A percentile compares a stretch with the other conserved stretches of the same genome.
Evolutionary conservation across 2,888 invertebrate species (phyloP).

Genomic region (Drosophila yooni): DNA sequence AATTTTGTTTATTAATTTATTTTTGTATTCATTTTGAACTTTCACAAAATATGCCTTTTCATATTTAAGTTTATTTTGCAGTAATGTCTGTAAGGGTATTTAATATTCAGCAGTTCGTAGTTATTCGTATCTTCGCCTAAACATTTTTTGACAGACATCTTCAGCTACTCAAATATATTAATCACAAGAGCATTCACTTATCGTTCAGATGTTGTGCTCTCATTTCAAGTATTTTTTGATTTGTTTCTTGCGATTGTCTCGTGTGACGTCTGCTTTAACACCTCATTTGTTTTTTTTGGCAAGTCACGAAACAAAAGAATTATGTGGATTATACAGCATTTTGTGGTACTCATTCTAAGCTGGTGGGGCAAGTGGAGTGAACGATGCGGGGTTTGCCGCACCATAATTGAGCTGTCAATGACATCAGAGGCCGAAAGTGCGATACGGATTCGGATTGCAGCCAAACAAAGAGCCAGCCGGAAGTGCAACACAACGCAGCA

Average conservation of each 20-base stretch:
- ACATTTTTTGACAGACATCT: neutral
- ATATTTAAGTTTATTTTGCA: neutral
- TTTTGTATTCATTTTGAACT: neutral
- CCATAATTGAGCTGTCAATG: constrained; percentile 71
- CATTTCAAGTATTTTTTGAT: constrained; percentile 5
- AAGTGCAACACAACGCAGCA: constrained; percentile 59
- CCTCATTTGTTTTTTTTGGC: constrained; percentile 36
- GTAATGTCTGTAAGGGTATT: constrained; percentile 14
- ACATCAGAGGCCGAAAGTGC: constrained; percentile 52
- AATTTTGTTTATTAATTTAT: neutral
- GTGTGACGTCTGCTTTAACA: constrained; percentile 64
- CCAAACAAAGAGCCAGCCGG: constrained; percentile 60
- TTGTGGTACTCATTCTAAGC: constrained; percentile 37
- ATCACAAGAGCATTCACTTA: constrained; percentile 20
- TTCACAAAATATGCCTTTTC: neutral
- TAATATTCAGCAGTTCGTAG: neutral
- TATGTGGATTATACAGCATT: constrained; percentile 38
- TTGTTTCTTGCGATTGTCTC: constrained; percentile 17
- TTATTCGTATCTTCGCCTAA: neutral
- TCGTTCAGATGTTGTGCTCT: constrained; percentile 7
- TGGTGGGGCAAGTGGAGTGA: constrained; percentile 30
- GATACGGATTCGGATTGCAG: constrained; percentile 18
- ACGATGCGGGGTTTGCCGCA: constrained; percentile 7
- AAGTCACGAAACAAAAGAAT: constrained; percentile 68
- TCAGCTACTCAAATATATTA: constrained; percentile 5